Evolutionary conservation across 2,113 vertebrate species (phyloP), one percentile per base, ranked within the genome.

Genomic region (Alouatta palliata): DNA sequence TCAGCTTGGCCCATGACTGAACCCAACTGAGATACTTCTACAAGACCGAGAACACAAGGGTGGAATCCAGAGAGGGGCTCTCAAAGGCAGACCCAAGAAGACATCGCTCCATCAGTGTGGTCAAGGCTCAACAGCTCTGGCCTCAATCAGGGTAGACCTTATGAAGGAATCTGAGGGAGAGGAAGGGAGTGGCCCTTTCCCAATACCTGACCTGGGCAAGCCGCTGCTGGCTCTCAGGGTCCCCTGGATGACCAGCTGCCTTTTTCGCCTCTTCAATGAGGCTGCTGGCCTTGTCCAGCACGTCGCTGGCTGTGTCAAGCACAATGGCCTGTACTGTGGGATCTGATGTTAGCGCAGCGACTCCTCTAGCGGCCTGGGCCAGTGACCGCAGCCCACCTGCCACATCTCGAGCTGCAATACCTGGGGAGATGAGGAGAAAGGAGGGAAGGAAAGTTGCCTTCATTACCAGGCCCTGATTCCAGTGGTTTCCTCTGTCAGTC

Each of bases 281-380:
- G 97, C 99, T 99, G 98, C 98, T 99, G 0, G 99, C 99, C 97
- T 99, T 99, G 94, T 99, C 99, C 99, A 99, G 99, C 70, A 99
- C 99, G 0, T 99, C 99, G 0, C 98, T 98, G 7, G 99, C 99
- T 0, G 99, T 99, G 97, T 99, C 99, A 94, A 99, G 98, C 98
- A 99, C 99, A 77, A 99, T 99, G 0, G 97, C 98, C 64, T 99
- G 99, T 0, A 99, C 99, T 20, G 98, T 98, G 0, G 98, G 97
- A 89, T 99, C 99, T 0, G 98, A 96, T 0, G 99, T 99, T 97
- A 98, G 99, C 93, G 99, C 99, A 0, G 99, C 99, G 0, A 99
- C 99, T 0, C 99, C 99, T 0, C 99, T 98, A 20, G 99, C 99
- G 0, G 99, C 99, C 4, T 99, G 99, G 87, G 99, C 99, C 94